phyloP scores from a whole-genome alignment of 2,113 vertebrate species.

The Micromys minutus region DNA sequence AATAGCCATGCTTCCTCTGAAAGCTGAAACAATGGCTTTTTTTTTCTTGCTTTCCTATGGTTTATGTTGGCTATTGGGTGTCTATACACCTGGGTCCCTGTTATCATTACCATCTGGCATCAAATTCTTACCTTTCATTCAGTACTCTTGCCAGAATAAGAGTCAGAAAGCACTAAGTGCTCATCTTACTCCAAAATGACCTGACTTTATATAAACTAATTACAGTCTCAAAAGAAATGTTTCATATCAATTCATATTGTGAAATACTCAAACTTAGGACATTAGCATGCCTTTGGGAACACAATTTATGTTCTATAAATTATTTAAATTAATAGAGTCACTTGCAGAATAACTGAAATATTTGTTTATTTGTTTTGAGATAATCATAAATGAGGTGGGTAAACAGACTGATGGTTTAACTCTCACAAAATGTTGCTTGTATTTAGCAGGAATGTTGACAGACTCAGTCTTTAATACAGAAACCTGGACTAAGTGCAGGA shows the following conservation, averaged over 20 bases:
- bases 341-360: not conserved
- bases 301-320: not conserved
- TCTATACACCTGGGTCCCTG: rapidly evolving
- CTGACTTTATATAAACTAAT: not conserved
- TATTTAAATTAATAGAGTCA: not conserved
- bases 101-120: rapidly evolving
- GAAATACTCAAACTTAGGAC: not conserved
- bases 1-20: too few relatives aligned
- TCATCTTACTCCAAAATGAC: too few relatives aligned
- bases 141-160: not conserved
- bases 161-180: not conserved
- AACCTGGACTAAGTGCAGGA: not conserved
- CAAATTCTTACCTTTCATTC: not conserved
- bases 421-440: not conserved
- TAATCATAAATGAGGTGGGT: not conserved
- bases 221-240: not conserved
- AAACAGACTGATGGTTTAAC: not conserved
- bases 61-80: not conserved
- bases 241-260: not conserved
- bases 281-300: not conserved
- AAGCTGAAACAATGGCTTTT: not conserved
- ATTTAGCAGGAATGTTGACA: not conserved
- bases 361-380: not conserved
- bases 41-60: not conserved
- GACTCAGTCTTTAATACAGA: not conserved